Conservation (phyloP, 2,797 vertebrate genomes). For the Peromyscus eremicus region DNA sequence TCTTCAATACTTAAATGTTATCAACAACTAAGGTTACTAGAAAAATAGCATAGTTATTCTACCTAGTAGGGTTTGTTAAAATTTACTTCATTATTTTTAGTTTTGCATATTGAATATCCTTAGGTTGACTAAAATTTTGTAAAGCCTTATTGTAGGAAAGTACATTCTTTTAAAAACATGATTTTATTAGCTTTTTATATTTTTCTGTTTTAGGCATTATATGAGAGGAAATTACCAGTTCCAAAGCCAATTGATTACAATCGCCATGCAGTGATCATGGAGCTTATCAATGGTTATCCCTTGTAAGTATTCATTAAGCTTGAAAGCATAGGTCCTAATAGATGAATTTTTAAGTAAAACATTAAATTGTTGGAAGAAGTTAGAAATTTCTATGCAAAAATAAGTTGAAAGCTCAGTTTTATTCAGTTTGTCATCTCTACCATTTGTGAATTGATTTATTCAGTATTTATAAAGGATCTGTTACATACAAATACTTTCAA, state of each 20-base stretch:
- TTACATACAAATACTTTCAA: neutral
- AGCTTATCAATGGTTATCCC: conserved; percentile 97
- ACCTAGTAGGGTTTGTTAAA: neutral
- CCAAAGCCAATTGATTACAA: conserved; percentile 98
- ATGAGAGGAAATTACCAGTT: conserved; percentile 97
- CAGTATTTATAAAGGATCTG: neutral
- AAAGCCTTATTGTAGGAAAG: neutral
- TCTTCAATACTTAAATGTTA: conserved; percentile 41
- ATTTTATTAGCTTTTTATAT: conserved; percentile 72
- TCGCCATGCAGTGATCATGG: conserved; percentile 98
- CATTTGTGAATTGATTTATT: neutral
- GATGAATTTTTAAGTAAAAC: conserved; percentile 11
- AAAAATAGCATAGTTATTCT: conserved; percentile 8
- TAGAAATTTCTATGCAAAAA: conserved; percentile 25
- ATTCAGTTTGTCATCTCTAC: conserved; percentile 36
- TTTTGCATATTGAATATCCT: neutral
- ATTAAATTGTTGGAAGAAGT: neutral
- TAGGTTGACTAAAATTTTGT: conserved; percentile 20
- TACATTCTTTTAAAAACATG: conserved; percentile 42
- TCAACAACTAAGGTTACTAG: conserved; percentile 15
- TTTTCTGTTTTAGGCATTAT: conserved; percentile 89
- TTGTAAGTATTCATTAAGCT: conserved; percentile 91
- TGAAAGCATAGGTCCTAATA: neutral
- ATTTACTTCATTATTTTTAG: too few species aligned
- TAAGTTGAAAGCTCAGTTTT: conserved; percentile 61